A percentile compares a stretch with the other conserved stretches of the same genome.
These are phyloP conservation scores for Tillus elongatus DNA, from an alignment of 2,888 invertebrate species.

Conservation along the genomic window DNA sequence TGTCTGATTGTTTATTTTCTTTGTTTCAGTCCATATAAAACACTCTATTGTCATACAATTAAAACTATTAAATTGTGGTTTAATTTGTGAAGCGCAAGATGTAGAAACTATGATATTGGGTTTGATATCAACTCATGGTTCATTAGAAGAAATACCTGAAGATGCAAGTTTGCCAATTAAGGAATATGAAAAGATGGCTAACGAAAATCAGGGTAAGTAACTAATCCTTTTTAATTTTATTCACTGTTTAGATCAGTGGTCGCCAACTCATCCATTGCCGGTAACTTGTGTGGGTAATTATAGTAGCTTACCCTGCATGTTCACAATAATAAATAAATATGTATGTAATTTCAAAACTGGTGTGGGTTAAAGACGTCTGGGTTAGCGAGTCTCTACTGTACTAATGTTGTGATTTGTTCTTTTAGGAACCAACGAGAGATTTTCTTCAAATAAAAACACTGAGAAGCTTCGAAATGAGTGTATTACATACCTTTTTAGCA, in stretches of 20 bases:
- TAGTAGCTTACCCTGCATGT: background rate
- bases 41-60: constrained; percentile 53
- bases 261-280: no score
- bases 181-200: constrained; percentile 29
- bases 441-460: constrained; percentile 29
- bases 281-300: no score
- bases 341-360: no score
- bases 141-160: constrained; percentile 29
- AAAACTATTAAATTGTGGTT: constrained; percentile 62
- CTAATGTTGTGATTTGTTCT: constrained; percentile 4
- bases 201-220: constrained; percentile 20
- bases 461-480: constrained; percentile 32
- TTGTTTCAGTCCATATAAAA: constrained; percentile 38
- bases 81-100: constrained; percentile 62
- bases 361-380: no score
- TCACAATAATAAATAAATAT: no score
- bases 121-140: constrained; percentile 23
- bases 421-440: constrained; percentile 22
- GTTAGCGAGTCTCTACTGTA: no score
- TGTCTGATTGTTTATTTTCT: constrained; percentile 10
- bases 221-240: no score
- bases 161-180: constrained; percentile 24
- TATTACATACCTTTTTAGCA: constrained; percentile 25
- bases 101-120: constrained; percentile 35
- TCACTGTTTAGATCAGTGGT: no score